A percentile compares a stretch with the other conserved stretches of the same genome.
Evolutionary conservation across 2,113 vertebrate genomes (phyloP).

Genomic region (Lophius piscatorius): DNA sequence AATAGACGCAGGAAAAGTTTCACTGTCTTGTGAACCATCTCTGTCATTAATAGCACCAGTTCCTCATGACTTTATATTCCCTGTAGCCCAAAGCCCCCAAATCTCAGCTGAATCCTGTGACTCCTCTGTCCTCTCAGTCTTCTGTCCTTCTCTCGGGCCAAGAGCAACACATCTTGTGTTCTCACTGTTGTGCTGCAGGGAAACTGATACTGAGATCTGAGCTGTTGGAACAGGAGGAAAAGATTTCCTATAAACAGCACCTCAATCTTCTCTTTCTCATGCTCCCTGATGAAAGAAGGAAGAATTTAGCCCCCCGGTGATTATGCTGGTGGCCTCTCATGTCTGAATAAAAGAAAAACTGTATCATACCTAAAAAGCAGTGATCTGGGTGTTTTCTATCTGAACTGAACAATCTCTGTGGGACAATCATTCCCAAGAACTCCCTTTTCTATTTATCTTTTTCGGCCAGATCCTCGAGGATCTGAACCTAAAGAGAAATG

Average conservation of each 20-base stretch:
- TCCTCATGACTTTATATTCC: conserved; percentile 24
- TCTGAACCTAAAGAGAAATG: conserved; percentile 16
- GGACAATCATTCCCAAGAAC: too few species aligned
- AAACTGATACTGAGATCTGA: conserved; percentile 17
- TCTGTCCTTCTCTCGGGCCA: conserved; percentile 5
- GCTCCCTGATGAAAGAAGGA: conserved; percentile 31
- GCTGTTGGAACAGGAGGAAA: conserved; percentile 25
- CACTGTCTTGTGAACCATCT: too few species aligned
- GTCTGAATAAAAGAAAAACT: conserved; percentile 62
- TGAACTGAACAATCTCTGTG: conserved; percentile 7
- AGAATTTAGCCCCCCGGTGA: conserved; percentile 40
- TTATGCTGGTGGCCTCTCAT: conserved; percentile 52
- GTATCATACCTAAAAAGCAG: conserved; percentile 29
- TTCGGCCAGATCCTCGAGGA: conserved; percentile 21
- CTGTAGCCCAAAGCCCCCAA: conserved; percentile 28
- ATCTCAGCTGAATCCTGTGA: conserved; percentile 37
- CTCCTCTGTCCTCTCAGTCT: conserved; percentile 4
- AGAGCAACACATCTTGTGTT: conserved; percentile 21
- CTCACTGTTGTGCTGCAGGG: conserved; percentile 4
- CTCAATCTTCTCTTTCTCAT: conserved; percentile 27
- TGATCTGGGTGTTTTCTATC: conserved; percentile 28
- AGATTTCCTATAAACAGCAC: conserved; percentile 25
- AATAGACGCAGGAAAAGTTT: too few species aligned
- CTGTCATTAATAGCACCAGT: conserved; percentile 1
- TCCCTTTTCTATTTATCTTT: conserved; percentile 12